Evolutionary conservation across 2,888 invertebrate species (phyloP), one percentile per base, ranked within the genome.

Genomic region (Erebia ligea): DNA sequence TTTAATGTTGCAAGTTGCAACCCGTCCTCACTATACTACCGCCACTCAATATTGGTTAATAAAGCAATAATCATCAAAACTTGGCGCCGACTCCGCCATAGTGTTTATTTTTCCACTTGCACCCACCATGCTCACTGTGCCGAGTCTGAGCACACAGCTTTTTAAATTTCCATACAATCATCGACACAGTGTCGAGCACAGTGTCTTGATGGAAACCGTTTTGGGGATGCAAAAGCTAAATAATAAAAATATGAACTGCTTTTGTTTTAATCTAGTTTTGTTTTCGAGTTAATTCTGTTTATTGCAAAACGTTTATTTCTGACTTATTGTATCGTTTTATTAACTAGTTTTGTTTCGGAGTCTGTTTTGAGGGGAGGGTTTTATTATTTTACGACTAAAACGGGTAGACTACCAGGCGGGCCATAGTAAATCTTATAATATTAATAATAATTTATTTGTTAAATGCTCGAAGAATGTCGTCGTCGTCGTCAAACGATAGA

Each of bases 41-140:
- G 80, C 76, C 83, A 82, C 83, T 89, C 93, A 93, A 93, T 93
- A 93, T 93, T 92, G 92, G 93, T 92, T 92, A 92, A 90, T 94
- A 94, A 93, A 94, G 86, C 82, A 89, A 93, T 93, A 87, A 89
- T 90, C 88, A 91, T 93, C 87, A 91, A 89, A 90, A 87, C 82
- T 91, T 90, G 91, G 90, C 91, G 86, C 78, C 87, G 82, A 79
- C 80, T 77, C 74, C 73, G 75, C 78, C 78, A 81, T 76, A 78
- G 77, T 81, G 81, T 79, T 76, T 74, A 73, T 75, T 72, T 70
- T 68, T 68, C 71, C 68, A 70, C 62, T 58, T 63, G 65, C 67
- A 50, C 70, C 52, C 64, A 68, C 45, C 40, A 67, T 42, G 65
- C 62, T 58, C 57, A 66, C 54, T 25, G 67, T 66, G 71, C 62